Conservation (phyloP, 2,888 invertebrate species). For the Terebella lapidaria region DNA sequence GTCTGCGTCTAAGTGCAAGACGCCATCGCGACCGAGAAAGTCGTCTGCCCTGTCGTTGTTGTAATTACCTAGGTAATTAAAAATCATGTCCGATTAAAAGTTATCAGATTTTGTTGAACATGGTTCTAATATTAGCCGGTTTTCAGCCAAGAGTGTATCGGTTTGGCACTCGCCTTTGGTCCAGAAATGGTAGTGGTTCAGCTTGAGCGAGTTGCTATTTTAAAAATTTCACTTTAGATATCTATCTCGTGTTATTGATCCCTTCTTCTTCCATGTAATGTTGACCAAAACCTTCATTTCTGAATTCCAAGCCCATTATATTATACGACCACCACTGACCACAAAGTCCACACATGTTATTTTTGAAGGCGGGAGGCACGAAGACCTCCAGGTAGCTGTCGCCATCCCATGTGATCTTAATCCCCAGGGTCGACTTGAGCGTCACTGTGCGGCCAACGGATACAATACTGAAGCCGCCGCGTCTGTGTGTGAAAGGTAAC, state of each 20-base stretch:
- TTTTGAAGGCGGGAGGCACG: conserved; percentile 70
- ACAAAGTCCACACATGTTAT: conserved; percentile 81
- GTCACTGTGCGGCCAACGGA: conserved; percentile 52
- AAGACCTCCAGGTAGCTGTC: conserved; percentile 82
- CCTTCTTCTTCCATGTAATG: too few relatives aligned
- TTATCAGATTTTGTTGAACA: not conserved
- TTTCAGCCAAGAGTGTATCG: too few relatives aligned
- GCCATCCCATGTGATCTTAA: conserved; percentile 87
- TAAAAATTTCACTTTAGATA: too few relatives aligned
- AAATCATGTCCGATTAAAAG: too few relatives aligned
- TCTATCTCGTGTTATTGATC: too few relatives aligned
- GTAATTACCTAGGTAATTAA: conserved; percentile 62
- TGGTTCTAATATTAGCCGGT: not conserved
- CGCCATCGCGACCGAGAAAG: conserved; percentile 56
- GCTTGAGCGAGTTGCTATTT: too few relatives aligned
- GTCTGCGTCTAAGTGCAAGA: conserved; percentile 62
- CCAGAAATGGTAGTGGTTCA: too few relatives aligned
- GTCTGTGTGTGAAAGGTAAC: conserved; percentile 10
- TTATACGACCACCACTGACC: conserved; percentile 60
- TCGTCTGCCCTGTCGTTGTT: conserved; percentile 83
- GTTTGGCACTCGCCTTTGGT: too few relatives aligned
- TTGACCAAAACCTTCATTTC: too few relatives aligned
- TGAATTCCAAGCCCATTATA: too few relatives aligned
- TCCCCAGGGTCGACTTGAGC: conserved; percentile 59
- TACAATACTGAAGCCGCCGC: conserved; percentile 4